Conservation (phyloP, 64 coral and sea anemone genomes). For the Porites lutea region DNA sequence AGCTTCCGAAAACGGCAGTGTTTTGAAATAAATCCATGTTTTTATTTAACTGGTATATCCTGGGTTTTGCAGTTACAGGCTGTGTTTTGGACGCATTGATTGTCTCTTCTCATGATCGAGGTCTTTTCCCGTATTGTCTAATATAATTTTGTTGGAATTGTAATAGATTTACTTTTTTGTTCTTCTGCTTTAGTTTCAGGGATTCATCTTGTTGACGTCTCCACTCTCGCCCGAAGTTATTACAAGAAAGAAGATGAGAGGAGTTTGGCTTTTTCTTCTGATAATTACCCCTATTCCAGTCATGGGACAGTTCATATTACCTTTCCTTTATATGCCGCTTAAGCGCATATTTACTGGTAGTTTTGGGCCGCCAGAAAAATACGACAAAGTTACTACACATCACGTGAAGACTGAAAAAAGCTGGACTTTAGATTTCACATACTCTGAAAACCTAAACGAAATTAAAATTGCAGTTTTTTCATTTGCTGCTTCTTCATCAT, state of each 20-base stretch:
- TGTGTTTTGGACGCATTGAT: too few relatives aligned
- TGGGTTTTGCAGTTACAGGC: too few relatives aligned
- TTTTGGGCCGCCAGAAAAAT: accelerated
- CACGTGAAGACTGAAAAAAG: not conserved
- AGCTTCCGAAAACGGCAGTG: too few relatives aligned
- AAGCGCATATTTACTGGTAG: accelerated
- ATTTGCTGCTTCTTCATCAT: accelerated
- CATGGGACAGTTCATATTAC: not conserved
- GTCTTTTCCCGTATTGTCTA: too few relatives aligned
- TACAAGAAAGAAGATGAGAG: not conserved
- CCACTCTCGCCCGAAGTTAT: not conserved
- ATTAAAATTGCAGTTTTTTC: not conserved
- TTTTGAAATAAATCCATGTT: too few relatives aligned
- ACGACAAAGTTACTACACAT: not conserved
- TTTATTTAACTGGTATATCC: too few relatives aligned
- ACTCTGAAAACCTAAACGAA: not conserved
- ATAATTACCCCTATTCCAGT: not conserved
- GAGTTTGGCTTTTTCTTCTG: not conserved
- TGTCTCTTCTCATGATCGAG: too few relatives aligned
- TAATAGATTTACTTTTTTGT: not conserved
- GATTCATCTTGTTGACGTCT: not conserved
- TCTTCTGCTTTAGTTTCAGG: not conserved
- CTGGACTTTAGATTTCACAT: not conserved
- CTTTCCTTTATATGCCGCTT: constrained; percentile 17
- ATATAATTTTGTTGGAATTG: not conserved